phyloP scores from a whole-genome alignment of 1,140 invertebrate genomes.

The Globodera ellingtonae region DNA sequence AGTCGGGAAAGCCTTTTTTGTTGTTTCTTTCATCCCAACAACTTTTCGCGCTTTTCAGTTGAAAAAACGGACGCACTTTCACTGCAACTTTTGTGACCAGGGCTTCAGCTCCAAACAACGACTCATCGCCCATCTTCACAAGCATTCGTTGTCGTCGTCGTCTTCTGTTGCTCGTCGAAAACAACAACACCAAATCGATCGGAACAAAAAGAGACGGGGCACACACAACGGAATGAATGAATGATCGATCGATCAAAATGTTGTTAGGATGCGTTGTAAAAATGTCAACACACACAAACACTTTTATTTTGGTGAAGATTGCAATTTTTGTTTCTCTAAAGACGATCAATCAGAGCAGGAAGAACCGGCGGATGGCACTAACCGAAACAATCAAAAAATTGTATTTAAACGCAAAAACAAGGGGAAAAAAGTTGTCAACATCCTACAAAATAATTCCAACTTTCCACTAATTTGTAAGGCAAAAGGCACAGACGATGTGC shows the following conservation, averaged over 20 bases:
- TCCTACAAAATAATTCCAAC: no score
- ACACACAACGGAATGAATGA: constrained; percentile 19
- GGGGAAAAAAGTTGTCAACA: no score
- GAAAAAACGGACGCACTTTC: constrained; percentile 81
- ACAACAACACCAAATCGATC: no score
- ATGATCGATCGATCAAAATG: neutral
- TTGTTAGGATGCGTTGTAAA: neutral
- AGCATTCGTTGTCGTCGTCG: constrained; percentile 64
- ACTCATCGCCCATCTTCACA: constrained; percentile 66
- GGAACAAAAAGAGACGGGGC: no score
- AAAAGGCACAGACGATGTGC: no score
- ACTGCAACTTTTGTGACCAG: constrained; percentile 84
- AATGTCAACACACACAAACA: neutral
- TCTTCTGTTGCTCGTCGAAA: no score
- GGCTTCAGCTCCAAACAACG: constrained; percentile 68
- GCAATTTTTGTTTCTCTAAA: no score
- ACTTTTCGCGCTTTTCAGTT: constrained; percentile 62
- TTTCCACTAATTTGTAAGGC: no score
- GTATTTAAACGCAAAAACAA: no score
- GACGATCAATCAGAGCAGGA: no score
- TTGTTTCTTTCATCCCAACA: neutral
- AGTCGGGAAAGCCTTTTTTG: constrained; percentile 18
- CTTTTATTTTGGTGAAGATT: neutral
- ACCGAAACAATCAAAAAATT: no score
- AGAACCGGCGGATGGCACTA: no score